These are phyloP conservation scores for Bombus superbus DNA, from an alignment of 1,140 invertebrate species.

Conservation along the genomic window DNA sequence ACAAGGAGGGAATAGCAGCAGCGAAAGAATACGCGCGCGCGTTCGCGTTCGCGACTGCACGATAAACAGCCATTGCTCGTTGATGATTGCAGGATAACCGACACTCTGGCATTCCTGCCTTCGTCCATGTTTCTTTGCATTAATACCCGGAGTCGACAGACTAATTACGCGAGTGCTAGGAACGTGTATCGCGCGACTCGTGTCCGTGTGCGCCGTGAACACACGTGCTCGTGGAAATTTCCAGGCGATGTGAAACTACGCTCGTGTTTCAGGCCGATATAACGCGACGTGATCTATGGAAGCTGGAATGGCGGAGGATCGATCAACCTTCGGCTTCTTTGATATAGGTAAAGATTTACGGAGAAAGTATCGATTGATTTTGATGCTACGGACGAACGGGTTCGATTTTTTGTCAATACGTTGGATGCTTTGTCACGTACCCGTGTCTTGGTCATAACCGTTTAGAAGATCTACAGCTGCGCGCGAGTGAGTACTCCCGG, in stretches of 20 bases:
- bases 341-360: not conserved
- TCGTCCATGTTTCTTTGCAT: conserved; percentile 3
- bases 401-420: not conserved
- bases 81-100: conserved; percentile 14
- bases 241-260: conserved; percentile 11
- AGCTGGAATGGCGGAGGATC: not conserved
- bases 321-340: not conserved
- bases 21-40: not conserved
- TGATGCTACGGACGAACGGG: not conserved
- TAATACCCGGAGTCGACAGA: conserved; percentile 8
- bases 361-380: not conserved
- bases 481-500: too few relatives aligned
- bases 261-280: not conserved
- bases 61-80: not conserved
- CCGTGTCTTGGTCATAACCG: too few relatives aligned
- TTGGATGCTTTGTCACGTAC: not conserved
- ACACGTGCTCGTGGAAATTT: conserved; percentile 47
- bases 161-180: conserved; percentile 19
- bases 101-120: not conserved
- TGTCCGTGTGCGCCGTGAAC: not conserved
- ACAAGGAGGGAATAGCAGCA: not conserved
- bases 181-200: not conserved
- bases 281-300: not conserved
- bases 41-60: not conserved
- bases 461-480: too few relatives aligned